phyloP scores from a whole-genome alignment of 2,113 vertebrate genomes.

The Chaetorhynchus papuensis region DNA sequence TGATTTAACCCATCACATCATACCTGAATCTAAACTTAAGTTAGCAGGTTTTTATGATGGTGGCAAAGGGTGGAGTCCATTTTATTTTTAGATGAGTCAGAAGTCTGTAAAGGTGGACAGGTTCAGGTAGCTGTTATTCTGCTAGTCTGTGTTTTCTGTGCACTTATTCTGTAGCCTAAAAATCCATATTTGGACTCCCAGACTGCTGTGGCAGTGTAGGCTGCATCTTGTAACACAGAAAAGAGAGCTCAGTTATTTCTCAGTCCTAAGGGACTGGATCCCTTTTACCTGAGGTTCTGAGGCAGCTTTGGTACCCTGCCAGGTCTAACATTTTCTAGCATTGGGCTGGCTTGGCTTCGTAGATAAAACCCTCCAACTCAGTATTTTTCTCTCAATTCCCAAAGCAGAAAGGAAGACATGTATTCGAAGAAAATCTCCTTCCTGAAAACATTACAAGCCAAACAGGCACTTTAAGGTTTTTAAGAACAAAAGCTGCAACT shows the following conservation, averaged over 20 bases:
- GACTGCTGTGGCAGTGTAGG: not conserved
- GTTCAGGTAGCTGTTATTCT: not conserved
- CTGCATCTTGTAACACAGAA: not conserved
- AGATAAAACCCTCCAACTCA: not conserved
- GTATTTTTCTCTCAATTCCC: not conserved
- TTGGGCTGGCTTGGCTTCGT: not conserved
- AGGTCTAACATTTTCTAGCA: not conserved
- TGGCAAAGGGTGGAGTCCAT: not conserved
- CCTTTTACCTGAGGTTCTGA: not conserved
- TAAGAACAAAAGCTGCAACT: not conserved
- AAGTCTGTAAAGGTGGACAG: not conserved
- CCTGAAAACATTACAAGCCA: not conserved
- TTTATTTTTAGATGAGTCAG: not conserved
- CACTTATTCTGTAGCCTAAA: not conserved
- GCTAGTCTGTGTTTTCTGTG: not conserved
- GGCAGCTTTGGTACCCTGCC: not conserved
- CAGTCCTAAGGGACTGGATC: not conserved
- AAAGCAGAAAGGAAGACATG: not conserved
- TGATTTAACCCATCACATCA: not conserved
- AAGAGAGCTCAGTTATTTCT: not conserved
- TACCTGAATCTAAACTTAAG: not conserved
- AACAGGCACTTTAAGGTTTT: not conserved
- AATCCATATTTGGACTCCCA: not conserved
- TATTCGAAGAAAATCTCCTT: not conserved
- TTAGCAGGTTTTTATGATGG: not conserved